A percentile compares a stretch with the other conserved stretches of the same genome.
These are phyloP conservation scores for Megathymus violae DNA, from an alignment of 1,140 invertebrate species.

Conservation along the genomic window DNA sequence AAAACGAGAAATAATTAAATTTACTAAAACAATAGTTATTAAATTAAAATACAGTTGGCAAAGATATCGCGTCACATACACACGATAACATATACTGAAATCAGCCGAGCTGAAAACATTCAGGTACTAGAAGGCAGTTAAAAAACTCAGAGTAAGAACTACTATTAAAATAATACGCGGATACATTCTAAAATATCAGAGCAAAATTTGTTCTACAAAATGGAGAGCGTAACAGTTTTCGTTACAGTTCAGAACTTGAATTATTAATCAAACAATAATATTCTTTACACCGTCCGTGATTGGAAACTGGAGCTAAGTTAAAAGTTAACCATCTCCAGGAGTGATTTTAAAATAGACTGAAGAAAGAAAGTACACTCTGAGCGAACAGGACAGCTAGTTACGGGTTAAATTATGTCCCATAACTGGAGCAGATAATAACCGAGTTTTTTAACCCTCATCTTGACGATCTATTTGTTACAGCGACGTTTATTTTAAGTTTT, in stretches of 20 bases:
- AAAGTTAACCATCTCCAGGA: conserved; percentile 8
- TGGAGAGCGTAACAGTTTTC: too few relatives aligned
- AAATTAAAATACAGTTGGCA: too few relatives aligned
- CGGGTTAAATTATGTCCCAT: conserved; percentile 53
- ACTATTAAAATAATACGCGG: too few relatives aligned
- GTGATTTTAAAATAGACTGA: conserved; percentile 55
- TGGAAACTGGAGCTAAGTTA: conserved; percentile 8
- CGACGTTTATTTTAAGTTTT: conserved; percentile 19
- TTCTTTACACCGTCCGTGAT: conserved; percentile 11
- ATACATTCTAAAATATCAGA: too few relatives aligned
- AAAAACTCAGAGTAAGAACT: too few relatives aligned
- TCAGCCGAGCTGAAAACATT: too few relatives aligned
- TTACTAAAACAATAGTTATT: too few relatives aligned
- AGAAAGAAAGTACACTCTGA: conserved; percentile 40
- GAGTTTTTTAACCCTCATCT: conserved; percentile 29
- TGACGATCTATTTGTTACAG: conserved; percentile 39
- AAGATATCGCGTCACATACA: too few relatives aligned
- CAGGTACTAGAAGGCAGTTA: too few relatives aligned
- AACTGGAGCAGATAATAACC: conserved; percentile 50
- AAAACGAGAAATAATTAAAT: too few relatives aligned
- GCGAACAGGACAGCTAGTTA: conserved; percentile 39
- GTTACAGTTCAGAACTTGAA: not conserved
- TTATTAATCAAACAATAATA: conserved; percentile 24
- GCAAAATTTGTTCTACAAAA: too few relatives aligned
- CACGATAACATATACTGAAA: too few relatives aligned